Evolutionary conservation across 1,140 invertebrate genomes (phyloP).

Genomic region (Drosophila sp.): DNA sequence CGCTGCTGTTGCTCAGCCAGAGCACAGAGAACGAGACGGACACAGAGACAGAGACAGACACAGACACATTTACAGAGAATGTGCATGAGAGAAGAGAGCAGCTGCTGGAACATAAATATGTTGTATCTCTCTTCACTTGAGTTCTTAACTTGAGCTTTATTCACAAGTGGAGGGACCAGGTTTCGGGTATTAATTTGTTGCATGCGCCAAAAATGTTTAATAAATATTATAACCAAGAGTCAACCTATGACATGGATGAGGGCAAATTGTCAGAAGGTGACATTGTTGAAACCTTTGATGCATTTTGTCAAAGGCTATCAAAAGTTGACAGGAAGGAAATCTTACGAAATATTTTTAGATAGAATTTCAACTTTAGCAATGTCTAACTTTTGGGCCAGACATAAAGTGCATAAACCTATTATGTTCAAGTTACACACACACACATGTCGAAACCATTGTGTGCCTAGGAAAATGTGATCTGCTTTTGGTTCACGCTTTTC

Average conservation of each 20-base stretch:
- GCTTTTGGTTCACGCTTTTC: constrained; percentile 29
- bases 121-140: constrained; percentile 24
- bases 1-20: constrained; percentile 67
- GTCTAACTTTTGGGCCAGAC: constrained; percentile 41
- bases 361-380: constrained; percentile 42
- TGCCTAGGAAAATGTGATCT: constrained; percentile 41
- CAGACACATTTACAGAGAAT: no score
- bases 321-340: constrained; percentile 16
- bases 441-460: constrained; percentile 2
- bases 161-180: no score
- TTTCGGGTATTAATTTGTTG: constrained; percentile 73
- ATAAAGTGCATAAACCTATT: constrained; percentile 62
- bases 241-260: constrained; percentile 21
- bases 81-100: background rate
- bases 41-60: no score
- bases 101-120: constrained; percentile 42
- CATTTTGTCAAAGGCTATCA: constrained; percentile 24
- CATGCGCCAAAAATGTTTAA: constrained; percentile 72
- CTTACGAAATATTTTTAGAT: constrained; percentile 14
- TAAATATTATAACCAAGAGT: constrained; percentile 78
- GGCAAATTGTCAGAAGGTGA: constrained; percentile 13
- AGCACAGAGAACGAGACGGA: constrained; percentile 15
- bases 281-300: constrained; percentile 14
- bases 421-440: constrained; percentile 54
- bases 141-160: constrained; percentile 20